Evolutionary conservation across 2,888 invertebrate genomes (phyloP).

Genomic region (Meteorus colon): DNA sequence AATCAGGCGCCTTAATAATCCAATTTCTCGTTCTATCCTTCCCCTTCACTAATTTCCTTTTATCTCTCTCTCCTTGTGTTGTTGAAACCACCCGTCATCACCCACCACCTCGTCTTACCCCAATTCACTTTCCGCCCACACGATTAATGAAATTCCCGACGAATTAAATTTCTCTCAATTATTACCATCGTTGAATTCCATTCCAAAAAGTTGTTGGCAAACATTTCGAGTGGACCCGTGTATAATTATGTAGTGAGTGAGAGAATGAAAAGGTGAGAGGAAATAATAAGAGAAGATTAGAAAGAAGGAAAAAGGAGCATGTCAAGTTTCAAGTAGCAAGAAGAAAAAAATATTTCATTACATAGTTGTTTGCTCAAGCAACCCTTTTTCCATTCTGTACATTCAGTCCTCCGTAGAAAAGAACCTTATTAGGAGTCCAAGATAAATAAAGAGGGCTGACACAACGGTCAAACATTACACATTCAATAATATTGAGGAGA

Average conservation of each 20-base stretch:
- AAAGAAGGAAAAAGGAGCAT: not conserved
- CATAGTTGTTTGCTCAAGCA: not conserved
- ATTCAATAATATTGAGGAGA: not conserved
- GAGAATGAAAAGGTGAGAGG: not conserved
- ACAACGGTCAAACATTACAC: not conserved
- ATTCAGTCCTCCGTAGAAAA: not conserved
- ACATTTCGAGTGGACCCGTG: constrained; percentile 13
- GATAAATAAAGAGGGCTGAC: constrained; percentile 27
- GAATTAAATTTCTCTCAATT: constrained; percentile 34
- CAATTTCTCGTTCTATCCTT: constrained; percentile 26
- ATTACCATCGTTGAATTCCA: constrained; percentile 11
- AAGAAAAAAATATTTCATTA: constrained; percentile 2
- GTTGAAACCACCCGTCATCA: constrained; percentile 5
- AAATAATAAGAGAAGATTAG: not conserved
- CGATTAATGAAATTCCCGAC: constrained; percentile 25
- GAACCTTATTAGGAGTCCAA: constrained; percentile 15
- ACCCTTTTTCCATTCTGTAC: not conserved
- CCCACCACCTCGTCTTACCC: not conserved
- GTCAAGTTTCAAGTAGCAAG: not conserved
- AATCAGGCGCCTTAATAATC: constrained; percentile 25
- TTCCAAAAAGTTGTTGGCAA: constrained; percentile 10
- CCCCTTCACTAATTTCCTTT: constrained; percentile 24
- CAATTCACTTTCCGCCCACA: constrained; percentile 1
- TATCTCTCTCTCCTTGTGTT: constrained; percentile 6
- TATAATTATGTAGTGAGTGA: not conserved